These are phyloP conservation scores for Chrysina gloriosa DNA, from an alignment of 2,888 invertebrate species.

Conservation along the genomic window DNA sequence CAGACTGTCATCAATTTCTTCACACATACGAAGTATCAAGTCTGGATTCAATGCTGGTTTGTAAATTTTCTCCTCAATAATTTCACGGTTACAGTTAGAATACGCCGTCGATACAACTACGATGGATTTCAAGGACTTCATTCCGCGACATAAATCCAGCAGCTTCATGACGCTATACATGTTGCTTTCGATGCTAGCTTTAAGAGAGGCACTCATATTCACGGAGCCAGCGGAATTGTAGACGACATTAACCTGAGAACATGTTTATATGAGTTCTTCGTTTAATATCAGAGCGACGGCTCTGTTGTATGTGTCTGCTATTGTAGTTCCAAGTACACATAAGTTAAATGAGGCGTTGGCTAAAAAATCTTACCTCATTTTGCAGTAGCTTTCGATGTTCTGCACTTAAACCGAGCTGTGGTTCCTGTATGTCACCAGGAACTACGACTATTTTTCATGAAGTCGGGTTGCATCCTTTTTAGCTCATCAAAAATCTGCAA, in stretches of 20 bases:
- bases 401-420: slow-evolving; percentile 38
- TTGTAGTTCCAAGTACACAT: background rate
- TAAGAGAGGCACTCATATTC: slow-evolving; percentile 53
- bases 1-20: slow-evolving; percentile 57
- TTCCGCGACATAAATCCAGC: slow-evolving; percentile 44
- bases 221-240: slow-evolving; percentile 56
- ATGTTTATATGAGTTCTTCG: no score
- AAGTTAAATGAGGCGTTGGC: background rate
- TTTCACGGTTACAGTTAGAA: slow-evolving; percentile 56
- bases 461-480: slow-evolving; percentile 29
- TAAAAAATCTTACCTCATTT: slow-evolving; percentile 43
- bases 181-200: slow-evolving; percentile 52
- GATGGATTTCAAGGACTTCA: slow-evolving; percentile 54
- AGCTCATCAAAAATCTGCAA: slow-evolving; percentile 41
- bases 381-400: slow-evolving; percentile 13
- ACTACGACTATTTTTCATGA: slow-evolving; percentile 49
- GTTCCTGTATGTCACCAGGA: slow-evolving; percentile 51
- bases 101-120: slow-evolving; percentile 62
- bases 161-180: slow-evolving; percentile 53
- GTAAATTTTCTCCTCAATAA: slow-evolving; percentile 65
- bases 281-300: no score
- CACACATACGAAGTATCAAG: slow-evolving; percentile 59
- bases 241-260: slow-evolving; percentile 50
- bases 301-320: no score
- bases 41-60: slow-evolving; percentile 62